A percentile compares a stretch with the other conserved stretches of the same genome.
These are phyloP conservation scores for Spodoptera frugiperda DNA, from an alignment of 1,140 invertebrate genomes.

Conservation along the genomic window DNA sequence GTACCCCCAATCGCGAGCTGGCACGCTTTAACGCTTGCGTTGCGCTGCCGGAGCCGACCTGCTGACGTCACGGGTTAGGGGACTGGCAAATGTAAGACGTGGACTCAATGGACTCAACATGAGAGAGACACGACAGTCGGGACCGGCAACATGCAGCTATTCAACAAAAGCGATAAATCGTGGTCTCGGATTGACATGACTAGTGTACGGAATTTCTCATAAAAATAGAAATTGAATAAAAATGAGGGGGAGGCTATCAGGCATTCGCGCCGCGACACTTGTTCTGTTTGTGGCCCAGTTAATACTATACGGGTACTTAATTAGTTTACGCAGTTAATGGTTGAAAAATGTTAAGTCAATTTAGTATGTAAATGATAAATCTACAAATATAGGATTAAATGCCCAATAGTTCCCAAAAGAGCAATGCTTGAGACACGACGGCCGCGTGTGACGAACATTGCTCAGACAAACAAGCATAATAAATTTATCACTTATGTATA, in stretches of 20 bases:
- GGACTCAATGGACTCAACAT: conserved; percentile 38
- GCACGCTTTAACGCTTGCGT: conserved; percentile 58
- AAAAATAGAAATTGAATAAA: conserved; percentile 67
- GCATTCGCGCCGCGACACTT: conserved; percentile 84
- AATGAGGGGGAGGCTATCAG: conserved; percentile 81
- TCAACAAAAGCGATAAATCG: conserved; percentile 78
- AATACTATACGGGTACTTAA: conserved; percentile 80
- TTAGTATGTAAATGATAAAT: conserved; percentile 86
- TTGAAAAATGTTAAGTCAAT: conserved; percentile 85
- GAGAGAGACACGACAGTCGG: conserved; percentile 40
- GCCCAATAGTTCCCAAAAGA: conserved; percentile 86
- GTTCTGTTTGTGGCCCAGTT: conserved; percentile 79
- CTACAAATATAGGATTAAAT: conserved; percentile 85
- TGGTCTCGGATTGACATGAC: conserved; percentile 80
- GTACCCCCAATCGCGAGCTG: conserved; percentile 77
- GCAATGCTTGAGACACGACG: conserved; percentile 69
- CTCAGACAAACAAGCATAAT: conserved; percentile 83
- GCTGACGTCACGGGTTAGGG: background rate
- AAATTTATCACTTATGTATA: conserved; percentile 84
- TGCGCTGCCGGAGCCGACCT: conserved; percentile 44
- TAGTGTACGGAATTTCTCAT: conserved; percentile 73
- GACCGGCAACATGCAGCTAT: conserved; percentile 76
- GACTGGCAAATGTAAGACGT: conserved; percentile 28
- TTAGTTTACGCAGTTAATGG: conserved; percentile 85
- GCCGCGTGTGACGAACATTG: conserved; percentile 66